A percentile compares a stretch with the other conserved stretches of the same genome.
These are phyloP conservation scores for Cichlasoma orientale DNA, from an alignment of 2,797 vertebrate species.

Conservation along the genomic window DNA sequence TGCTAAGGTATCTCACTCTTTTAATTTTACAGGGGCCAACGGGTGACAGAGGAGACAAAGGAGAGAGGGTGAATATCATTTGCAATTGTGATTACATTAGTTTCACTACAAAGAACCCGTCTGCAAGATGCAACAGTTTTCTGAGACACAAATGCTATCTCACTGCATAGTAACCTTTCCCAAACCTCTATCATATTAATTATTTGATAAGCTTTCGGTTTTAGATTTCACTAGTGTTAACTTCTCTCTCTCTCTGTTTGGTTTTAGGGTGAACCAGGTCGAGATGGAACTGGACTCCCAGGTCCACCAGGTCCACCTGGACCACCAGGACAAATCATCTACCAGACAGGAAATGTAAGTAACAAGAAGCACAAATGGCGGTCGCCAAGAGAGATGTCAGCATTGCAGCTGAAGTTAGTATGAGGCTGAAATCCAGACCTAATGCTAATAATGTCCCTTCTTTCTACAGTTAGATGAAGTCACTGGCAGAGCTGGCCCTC, in stretches of 20 bases:
- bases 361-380: not conserved
- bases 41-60: constrained; percentile 74
- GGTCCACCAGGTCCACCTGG: constrained; percentile 91
- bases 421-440: not conserved
- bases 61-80: constrained; percentile 74
- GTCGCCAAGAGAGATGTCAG: not conserved
- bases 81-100: not conserved
- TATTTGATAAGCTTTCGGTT: not conserved
- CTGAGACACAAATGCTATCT: not conserved
- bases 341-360: constrained; percentile 74
- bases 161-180: not conserved
- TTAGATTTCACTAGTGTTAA: too few relatives aligned
- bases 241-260: not conserved
- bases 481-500: constrained; percentile 50
- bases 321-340: constrained; percentile 85
- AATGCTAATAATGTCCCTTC: not conserved
- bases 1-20: not conserved
- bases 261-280: constrained; percentile 87
- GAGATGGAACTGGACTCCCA: constrained; percentile 83
- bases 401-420: not conserved
- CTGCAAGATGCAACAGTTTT: not conserved
- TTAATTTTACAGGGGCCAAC: constrained; percentile 73
- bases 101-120: not conserved
- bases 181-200: not conserved
- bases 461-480: constrained; percentile 60